Evolutionary conservation across 1,140 invertebrate species (phyloP), one percentile per base, ranked within the genome.

Genomic region (Leucophenga varia): DNA sequence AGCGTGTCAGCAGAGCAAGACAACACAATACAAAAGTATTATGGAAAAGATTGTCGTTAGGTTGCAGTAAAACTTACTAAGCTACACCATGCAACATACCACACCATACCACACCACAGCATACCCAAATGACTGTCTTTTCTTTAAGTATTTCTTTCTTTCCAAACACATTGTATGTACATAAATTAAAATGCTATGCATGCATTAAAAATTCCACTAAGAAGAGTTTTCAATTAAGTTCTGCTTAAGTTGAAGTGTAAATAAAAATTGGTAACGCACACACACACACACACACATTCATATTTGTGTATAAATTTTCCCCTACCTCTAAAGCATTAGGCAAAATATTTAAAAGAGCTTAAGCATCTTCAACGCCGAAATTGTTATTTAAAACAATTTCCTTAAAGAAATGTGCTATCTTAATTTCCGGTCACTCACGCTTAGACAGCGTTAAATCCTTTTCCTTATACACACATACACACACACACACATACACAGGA

Each of bases 101-200:
- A n/a, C n/a, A n/a, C n/a, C n/a, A n/a, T n/a, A n/a, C n/a, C n/a
- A n/a, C n/a, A n/a, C n/a, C n/a, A n/a, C n/a, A n/a, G n/a, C n/a
- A n/a, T n/a, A n/a, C n/a, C n/a, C n/a, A n/a, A n/a, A n/a, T n/a
- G n/a, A n/a, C n/a, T n/a, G n/a, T n/a, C n/a, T n/a, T n/a, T n/a
- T n/a, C n/a, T n/a, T n/a, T n/a, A n/a, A n/a, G n/a, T n/a, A n/a
- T n/a, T n/a, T n/a, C n/a, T n/a, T n/a, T n/a, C n/a, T n/a, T n/a
- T n/a, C n/a, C n/a, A n/a, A n/a, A n/a, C n/a, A n/a, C n/a, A n/a
- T n/a, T n/a, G n/a, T n/a, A n/a, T n/a, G n/a, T n/a, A n/a, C 68
- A 67, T 68, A 67, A 67, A 67, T 67, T 67, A 67, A 67, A 67
- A 67, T 67, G n/a, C n/a, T n/a, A n/a, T n/a, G 56, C 63, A 67